Evolutionary conservation across 2,113 vertebrate species (phyloP).

Genomic region (Alethe diademata): DNA sequence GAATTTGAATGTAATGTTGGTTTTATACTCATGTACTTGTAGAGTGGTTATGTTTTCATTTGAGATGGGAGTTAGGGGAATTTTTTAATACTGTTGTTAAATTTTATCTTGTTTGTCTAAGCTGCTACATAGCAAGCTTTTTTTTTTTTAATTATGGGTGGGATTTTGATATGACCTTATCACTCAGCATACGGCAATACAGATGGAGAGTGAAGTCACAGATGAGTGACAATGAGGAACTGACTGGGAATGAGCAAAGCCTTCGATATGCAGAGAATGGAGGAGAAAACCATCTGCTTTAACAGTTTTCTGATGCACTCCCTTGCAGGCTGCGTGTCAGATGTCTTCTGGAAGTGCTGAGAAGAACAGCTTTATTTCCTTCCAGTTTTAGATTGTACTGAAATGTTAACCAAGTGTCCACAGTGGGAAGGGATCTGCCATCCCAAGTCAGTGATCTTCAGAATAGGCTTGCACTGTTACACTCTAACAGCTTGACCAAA

Average conservation of each 20-base stretch:
- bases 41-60: neutral
- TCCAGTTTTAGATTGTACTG: neutral
- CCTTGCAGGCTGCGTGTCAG: neutral
- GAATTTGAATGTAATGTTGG: neutral
- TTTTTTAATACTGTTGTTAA: neutral
- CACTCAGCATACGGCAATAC: slow-evolving; percentile 1
- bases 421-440: neutral
- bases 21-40: neutral
- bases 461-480: neutral
- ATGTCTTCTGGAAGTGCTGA: neutral
- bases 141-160: neutral
- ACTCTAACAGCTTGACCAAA: neutral
- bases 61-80: no score
- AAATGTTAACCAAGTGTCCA: neutral
- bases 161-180: slow-evolving; percentile 9
- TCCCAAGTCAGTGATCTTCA: neutral
- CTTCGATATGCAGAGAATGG: neutral
- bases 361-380: neutral
- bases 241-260: slow-evolving; percentile 27
- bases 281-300: slow-evolving; percentile 4
- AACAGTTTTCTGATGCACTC: neutral
- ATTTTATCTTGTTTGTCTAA: neutral
- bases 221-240: slow-evolving; percentile 14
- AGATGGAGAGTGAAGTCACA: slow-evolving; percentile 31
- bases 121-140: neutral